phyloP scores from a whole-genome alignment of 2,113 vertebrate genomes.

The Butorides virescens region DNA sequence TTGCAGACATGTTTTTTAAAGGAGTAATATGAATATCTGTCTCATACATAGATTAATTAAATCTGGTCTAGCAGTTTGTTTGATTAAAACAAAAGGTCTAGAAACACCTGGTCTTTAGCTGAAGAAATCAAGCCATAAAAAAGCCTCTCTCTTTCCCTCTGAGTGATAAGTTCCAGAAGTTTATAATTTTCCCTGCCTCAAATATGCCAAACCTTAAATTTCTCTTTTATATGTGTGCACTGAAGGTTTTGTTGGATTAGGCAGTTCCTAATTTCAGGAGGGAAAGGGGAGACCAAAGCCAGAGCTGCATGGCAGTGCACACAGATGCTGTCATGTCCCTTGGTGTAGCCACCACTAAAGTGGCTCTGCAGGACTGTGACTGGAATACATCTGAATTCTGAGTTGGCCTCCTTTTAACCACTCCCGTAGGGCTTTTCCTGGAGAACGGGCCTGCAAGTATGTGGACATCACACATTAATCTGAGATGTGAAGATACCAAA shows the following conservation, averaged over 20 bases:
- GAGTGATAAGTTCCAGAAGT: background rate
- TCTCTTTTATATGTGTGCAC: background rate
- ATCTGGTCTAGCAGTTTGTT: background rate
- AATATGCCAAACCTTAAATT: background rate
- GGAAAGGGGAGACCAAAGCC: background rate
- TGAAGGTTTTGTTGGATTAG: background rate
- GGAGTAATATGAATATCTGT: background rate
- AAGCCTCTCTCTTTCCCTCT: background rate
- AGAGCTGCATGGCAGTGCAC: background rate
- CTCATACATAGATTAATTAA: background rate
- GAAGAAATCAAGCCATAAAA: background rate
- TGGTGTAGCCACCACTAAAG: background rate
- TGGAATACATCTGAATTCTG: background rate
- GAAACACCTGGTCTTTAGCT: background rate
- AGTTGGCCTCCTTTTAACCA: background rate
- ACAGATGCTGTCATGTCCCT: background rate
- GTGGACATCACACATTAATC: background rate
- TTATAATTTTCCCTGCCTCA: background rate
- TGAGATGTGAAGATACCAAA: background rate
- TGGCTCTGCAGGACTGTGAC: background rate
- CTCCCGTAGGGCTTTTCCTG: background rate
- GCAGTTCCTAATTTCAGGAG: background rate
- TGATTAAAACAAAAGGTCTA: background rate
- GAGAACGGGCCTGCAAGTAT: background rate
- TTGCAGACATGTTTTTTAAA: background rate